These are phyloP conservation scores for Rallus limicola DNA, from an alignment of 2,113 vertebrate species.

Conservation along the genomic window DNA sequence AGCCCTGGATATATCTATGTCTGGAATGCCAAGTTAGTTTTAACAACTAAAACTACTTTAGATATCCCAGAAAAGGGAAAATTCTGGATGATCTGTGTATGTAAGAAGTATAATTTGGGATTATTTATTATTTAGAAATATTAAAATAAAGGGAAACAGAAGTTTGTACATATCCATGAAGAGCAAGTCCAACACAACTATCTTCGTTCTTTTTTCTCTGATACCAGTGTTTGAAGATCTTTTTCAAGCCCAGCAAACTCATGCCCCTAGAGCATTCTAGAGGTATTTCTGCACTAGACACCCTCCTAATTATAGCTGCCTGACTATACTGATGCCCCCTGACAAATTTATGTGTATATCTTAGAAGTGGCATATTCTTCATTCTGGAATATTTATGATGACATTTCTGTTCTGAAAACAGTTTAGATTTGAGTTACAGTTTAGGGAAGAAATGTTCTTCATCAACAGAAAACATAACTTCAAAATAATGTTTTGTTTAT, in stretches of 20 bases:
- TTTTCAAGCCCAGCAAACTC: not conserved
- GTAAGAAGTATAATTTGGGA: not conserved
- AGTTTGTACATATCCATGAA: not conserved
- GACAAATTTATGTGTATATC: not conserved
- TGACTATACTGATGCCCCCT: not conserved
- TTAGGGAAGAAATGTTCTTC: not conserved
- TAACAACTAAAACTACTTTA: not conserved
- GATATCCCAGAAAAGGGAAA: not conserved
- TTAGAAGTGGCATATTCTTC: not conserved
- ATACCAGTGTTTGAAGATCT: not conserved
- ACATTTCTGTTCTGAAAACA: not conserved
- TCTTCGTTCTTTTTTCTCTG: not conserved
- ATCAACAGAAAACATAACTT: not conserved
- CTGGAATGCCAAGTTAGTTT: not conserved
- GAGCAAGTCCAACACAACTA: not conserved
- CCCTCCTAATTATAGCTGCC: not conserved
- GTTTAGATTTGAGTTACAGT: not conserved
- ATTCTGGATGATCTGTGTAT: not conserved
- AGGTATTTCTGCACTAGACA: not conserved
- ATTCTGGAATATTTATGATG: not conserved
- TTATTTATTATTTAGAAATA: not conserved
- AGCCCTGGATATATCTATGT: not conserved
- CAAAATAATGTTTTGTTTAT: conserved; percentile 26
- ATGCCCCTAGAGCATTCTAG: not conserved
- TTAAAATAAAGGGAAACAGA: not conserved